Conservation (phyloP, 2,888 invertebrate species). For the Eupithecia centaureata region DNA sequence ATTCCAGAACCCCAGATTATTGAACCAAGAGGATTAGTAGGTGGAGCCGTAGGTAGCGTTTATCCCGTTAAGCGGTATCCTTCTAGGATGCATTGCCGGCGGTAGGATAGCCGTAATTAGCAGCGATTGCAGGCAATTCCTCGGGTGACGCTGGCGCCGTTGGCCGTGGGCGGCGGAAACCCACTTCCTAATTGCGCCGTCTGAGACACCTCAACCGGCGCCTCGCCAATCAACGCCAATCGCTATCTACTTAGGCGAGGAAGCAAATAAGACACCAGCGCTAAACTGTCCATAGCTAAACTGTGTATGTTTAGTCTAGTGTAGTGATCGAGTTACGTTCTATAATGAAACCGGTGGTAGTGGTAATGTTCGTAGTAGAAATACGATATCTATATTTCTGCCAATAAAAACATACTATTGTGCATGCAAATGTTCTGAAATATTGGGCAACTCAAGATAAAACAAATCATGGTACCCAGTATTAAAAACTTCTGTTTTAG, state of each 20-base stretch:
- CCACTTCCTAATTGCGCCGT: slow-evolving; percentile 81
- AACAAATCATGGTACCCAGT: too few relatives aligned
- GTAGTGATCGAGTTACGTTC: too few relatives aligned
- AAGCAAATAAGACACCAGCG: neutral
- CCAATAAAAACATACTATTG: too few relatives aligned
- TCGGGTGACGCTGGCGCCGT: slow-evolving; percentile 75
- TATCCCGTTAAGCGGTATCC: slow-evolving; percentile 36
- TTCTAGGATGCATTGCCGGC: slow-evolving; percentile 35
- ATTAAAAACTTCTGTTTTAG: too few relatives aligned
- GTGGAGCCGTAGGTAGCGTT: slow-evolving; percentile 24
- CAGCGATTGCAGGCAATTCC: slow-evolving; percentile 76
- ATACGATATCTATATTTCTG: too few relatives aligned
- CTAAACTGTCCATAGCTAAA: neutral
- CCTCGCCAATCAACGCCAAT: slow-evolving; percentile 80
- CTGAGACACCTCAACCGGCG: slow-evolving; percentile 82
- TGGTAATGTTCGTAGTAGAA: too few relatives aligned
- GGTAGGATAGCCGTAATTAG: slow-evolving; percentile 72
- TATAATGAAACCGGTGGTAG: too few relatives aligned
- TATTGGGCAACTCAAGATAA: too few relatives aligned
- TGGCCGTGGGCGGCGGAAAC: slow-evolving; percentile 82
- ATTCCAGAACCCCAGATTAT: neutral
- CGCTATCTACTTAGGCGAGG: slow-evolving; percentile 53
- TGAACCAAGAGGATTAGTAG: slow-evolving; percentile 1
- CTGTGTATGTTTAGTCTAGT: too few relatives aligned
- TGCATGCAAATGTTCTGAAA: too few relatives aligned